Percentiles rank a stretch among this genome's conserved stretches.
These are phyloP conservation scores for Atractosteus spatula DNA, from an alignment of 2,113 vertebrate genomes.

Conservation along the genomic window DNA sequence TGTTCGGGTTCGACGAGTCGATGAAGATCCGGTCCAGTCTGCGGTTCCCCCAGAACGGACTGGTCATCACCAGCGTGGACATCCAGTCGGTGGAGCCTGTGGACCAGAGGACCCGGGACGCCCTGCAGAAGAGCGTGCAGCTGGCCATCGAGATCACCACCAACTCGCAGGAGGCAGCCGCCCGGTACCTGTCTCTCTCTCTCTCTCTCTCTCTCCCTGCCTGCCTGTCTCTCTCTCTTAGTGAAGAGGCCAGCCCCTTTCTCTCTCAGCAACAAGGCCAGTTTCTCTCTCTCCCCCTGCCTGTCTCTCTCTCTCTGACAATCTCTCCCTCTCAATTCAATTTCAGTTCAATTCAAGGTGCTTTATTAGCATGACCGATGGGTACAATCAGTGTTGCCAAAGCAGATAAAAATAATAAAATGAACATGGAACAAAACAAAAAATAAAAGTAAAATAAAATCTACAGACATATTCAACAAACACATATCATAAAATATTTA, in stretches of 20 bases:
- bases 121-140: conserved; percentile 86
- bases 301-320: not conserved
- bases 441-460: no score
- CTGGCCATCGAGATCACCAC: conserved; percentile 91
- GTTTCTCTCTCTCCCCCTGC: not conserved
- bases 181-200: conserved; percentile 58
- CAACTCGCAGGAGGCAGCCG: conserved; percentile 86
- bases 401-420: no score
- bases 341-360: no score
- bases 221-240: not conserved
- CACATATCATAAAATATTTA: no score
- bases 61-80: conserved; percentile 85
- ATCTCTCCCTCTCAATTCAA: not conserved
- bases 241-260: no score
- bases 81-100: conserved; percentile 88
- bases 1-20: conserved; percentile 81
- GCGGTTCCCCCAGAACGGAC: conserved; percentile 72
- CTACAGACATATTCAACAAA: no score
- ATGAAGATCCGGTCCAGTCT: conserved; percentile 60
- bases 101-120: conserved; percentile 82
- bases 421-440: no score
- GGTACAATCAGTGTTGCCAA: no score
- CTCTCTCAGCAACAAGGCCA: not conserved
- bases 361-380: no score
- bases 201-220: not conserved